Evolutionary conservation across 1,140 invertebrate genomes (phyloP), one percentile per base, ranked within the genome.

Genomic region (Pantala flavescens): DNA sequence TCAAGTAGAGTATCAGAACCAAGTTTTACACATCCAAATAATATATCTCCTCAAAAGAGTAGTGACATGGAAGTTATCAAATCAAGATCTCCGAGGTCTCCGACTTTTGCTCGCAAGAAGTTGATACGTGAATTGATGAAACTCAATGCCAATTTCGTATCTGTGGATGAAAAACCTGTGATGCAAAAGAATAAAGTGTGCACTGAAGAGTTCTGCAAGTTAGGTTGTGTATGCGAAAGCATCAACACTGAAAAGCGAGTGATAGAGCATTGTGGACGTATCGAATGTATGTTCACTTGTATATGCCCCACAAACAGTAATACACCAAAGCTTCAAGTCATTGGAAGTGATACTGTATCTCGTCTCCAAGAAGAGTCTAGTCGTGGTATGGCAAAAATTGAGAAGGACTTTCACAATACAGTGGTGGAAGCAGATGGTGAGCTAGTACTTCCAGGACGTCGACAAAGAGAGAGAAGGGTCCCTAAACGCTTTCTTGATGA

Each of bases 241-340:
- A 43, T 78, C 16, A n/a, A 72, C 72, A 73, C 55, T 72, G 28
- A 43, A 71, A 42, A 72, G 24, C 71, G 71, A 36, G n/a, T 72
- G 0, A 21, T 76, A 42, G 24, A 71, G 2, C 77, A 78, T 71
- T 79, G 78, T 74, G 76, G 76, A 9, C 76, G 76, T 74, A 19
- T 74, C 3, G 74, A 77, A 14, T 79, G 78, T 43, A 78, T 79
- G 78, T 77, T 79, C 43, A 70, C 74, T 16, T 79, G 78, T 43
- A 43, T 49, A 12, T 79, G 78, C 42, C 36, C 71, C 19, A 28
- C 71, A 14, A 72, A 24, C 11, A n/a, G 28, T 28, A n/a, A 21
- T n/a, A 14, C 24, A 1, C 24, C 42, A 14, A 63, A 63, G 49
- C 49, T 19, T 21, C 49, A 19, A 5, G 49, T 14, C n/a, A 63